phyloP scores from a whole-genome alignment of 2,113 vertebrate genomes.

The Clinocottus analis region DNA sequence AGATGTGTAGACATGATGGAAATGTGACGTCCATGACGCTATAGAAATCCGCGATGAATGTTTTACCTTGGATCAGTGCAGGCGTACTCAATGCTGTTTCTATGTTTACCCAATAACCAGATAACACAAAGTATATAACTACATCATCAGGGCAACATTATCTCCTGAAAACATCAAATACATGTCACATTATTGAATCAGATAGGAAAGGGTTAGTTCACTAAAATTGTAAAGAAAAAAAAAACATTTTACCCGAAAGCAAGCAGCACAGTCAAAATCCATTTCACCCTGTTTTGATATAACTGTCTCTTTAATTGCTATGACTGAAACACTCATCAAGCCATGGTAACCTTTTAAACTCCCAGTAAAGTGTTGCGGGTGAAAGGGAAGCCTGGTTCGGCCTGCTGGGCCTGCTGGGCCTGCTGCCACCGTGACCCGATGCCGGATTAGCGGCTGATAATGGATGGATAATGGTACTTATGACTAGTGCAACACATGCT shows the following conservation, averaged over 20 bases:
- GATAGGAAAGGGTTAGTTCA: background rate
- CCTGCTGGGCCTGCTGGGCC: no score
- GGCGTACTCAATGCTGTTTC: background rate
- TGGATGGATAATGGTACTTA: no score
- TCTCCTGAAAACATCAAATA: background rate
- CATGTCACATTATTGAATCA: background rate
- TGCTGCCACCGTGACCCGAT: no score
- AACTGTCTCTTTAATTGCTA: slow-evolving; percentile 2
- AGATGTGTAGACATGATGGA: background rate
- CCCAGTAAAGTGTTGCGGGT: no score
- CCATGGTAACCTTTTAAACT: no score
- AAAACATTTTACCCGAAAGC: no score
- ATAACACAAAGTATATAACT: background rate
- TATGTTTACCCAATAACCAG: background rate
- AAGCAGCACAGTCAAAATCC: background rate
- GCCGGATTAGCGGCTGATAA: no score
- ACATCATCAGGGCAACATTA: background rate
- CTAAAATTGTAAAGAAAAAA: background rate
- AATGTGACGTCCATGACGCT: background rate
- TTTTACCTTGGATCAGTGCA: background rate
- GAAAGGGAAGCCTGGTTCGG: no score
- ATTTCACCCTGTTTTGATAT: background rate
- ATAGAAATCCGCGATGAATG: background rate
- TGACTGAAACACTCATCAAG: background rate
- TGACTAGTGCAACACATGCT: no score